phyloP scores from a whole-genome alignment of 1,140 invertebrate species.

The Drosophila lini region DNA sequence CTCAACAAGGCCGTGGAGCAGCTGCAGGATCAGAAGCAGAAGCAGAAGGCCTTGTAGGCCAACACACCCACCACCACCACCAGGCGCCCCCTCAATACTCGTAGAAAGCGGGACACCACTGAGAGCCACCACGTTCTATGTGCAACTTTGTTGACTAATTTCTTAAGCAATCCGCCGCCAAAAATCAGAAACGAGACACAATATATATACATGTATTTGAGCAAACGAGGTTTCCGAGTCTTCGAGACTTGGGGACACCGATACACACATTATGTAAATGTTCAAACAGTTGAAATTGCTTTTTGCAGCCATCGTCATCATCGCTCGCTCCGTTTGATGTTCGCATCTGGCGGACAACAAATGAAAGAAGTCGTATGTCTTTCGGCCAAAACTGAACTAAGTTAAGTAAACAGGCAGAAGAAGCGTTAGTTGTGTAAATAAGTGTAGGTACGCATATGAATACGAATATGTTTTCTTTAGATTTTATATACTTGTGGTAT shows the following conservation, averaged over 20 bases:
- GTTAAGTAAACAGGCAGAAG: conserved; percentile 69
- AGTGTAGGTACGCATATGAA: conserved; percentile 54
- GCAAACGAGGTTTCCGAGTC: conserved; percentile 48
- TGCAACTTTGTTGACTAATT: conserved; percentile 83
- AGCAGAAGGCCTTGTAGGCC: conserved; percentile 66
- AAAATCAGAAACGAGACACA: conserved; percentile 46
- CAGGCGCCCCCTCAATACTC: conserved; percentile 57
- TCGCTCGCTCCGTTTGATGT: conserved; percentile 73
- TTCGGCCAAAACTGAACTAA: conserved; percentile 61
- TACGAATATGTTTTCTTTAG: conserved; percentile 51
- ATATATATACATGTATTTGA: conserved; percentile 46
- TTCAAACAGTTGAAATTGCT: conserved; percentile 73
- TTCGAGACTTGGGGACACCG: conserved; percentile 12
- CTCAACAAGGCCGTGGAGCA: conserved; percentile 59
- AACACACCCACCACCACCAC: conserved; percentile 4
- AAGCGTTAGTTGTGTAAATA: conserved; percentile 81
- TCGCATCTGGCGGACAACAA: conserved; percentile 49
- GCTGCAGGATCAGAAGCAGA: conserved; percentile 39
- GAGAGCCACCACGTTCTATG: conserved; percentile 63
- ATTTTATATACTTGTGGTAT: conserved; percentile 61
- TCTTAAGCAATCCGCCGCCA: conserved; percentile 78
- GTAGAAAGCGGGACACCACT: conserved; percentile 59
- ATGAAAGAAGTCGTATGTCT: conserved; percentile 77
- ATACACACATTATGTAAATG: conserved; percentile 53
- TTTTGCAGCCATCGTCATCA: conserved; percentile 75